These are phyloP conservation scores for Lysandra bellargus DNA, from an alignment of 2,888 invertebrate species.

Conservation along the genomic window DNA sequence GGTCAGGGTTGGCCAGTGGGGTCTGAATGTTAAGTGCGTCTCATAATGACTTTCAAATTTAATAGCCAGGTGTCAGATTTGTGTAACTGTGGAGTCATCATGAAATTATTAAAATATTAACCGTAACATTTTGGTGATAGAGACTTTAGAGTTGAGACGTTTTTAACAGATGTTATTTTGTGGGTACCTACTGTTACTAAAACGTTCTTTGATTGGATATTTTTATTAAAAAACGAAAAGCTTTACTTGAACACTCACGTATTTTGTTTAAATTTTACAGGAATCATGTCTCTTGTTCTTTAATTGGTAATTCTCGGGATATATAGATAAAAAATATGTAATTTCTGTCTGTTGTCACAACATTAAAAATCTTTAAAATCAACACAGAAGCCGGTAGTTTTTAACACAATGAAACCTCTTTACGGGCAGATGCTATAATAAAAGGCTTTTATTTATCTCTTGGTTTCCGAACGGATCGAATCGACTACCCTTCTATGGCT, in stretches of 20 bases:
- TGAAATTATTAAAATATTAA: not conserved
- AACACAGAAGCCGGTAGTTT: not conserved
- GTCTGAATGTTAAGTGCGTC: constrained; percentile 62
- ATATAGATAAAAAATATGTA: not conserved
- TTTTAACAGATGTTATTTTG: too few relatives aligned
- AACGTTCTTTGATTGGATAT: too few relatives aligned
- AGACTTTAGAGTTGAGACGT: not conserved
- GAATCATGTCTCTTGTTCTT: not conserved
- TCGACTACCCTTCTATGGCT: constrained; percentile 59
- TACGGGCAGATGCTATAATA: constrained; percentile 26
- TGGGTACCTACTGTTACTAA: too few relatives aligned
- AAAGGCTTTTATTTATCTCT: constrained; percentile 13
- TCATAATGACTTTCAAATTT: constrained; percentile 49
- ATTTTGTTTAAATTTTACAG: not conserved
- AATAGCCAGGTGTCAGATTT: constrained; percentile 24
- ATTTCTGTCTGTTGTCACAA: not conserved
- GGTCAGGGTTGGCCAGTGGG: constrained; percentile 63
- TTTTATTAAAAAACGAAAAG: too few relatives aligned
- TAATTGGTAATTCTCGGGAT: not conserved
- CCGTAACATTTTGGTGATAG: not conserved
- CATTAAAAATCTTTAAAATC: not conserved
- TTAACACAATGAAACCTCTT: not conserved
- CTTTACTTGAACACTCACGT: not conserved
- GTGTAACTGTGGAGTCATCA: not conserved
- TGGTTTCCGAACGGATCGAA: constrained; percentile 56